These are phyloP conservation scores for Borostomias antarcticus DNA, from an alignment of 2,797 vertebrate genomes.

Conservation along the genomic window DNA sequence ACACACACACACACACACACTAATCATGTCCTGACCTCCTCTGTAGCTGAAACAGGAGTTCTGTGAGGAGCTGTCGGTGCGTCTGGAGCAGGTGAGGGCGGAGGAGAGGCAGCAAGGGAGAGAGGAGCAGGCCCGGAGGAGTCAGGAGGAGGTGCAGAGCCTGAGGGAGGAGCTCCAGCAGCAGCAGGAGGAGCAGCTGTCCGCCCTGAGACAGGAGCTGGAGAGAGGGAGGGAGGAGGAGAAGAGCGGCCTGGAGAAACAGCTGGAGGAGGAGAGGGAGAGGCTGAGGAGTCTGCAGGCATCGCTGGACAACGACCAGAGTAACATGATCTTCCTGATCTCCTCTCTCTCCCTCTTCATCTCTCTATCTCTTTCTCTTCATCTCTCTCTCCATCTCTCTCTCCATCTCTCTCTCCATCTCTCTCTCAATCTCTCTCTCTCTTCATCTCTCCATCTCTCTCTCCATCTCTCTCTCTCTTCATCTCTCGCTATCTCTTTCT, in stretches of 20 bases:
- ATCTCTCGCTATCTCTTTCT: no score
- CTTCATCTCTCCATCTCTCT: conserved; percentile 1
- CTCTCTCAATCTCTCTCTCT: neutral
- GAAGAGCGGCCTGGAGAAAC: conserved; percentile 67
- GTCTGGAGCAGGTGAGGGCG: conserved; percentile 51
- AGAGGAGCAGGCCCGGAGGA: conserved; percentile 40
- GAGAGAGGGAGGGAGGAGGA: conserved; percentile 64
- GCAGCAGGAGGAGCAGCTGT: conserved; percentile 64
- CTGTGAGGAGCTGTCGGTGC: conserved; percentile 45
- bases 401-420: neutral
- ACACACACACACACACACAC: neutral
- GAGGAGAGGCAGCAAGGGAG: conserved; percentile 44
- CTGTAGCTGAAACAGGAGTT: conserved; percentile 65
- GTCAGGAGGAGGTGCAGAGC: conserved; percentile 52
- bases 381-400: neutral
- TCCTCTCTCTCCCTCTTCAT: neutral
- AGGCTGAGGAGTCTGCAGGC: conserved; percentile 73
- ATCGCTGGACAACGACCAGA: conserved; percentile 65
- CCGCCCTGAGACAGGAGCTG: conserved; percentile 58
- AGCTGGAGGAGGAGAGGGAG: conserved; percentile 75
- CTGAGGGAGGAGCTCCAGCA: conserved; percentile 63
- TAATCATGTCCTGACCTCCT: neutral
- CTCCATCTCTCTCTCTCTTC: neutral
- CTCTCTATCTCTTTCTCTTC: neutral
- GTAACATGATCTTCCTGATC: conserved; percentile 40